phyloP scores from a whole-genome alignment of 2,113 vertebrate genomes.

The Pongo pygmaeus region DNA sequence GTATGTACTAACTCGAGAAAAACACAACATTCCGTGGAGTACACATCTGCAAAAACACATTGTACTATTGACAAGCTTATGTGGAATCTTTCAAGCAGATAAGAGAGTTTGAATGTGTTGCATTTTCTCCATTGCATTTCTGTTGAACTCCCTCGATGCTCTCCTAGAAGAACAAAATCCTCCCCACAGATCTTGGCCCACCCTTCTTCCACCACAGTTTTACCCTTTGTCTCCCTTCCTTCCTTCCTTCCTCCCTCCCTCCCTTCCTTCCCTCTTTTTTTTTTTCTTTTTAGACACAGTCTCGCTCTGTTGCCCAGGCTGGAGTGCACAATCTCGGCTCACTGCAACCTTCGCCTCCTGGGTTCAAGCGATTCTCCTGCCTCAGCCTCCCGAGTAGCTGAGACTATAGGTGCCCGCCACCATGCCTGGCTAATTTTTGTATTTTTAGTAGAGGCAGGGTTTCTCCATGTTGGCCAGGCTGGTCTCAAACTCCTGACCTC shows the following conservation, averaged over 20 bases:
- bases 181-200: neutral
- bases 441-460: too few species aligned
- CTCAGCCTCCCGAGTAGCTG: too few species aligned
- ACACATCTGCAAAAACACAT: neutral
- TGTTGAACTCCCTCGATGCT: neutral
- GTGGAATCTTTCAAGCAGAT: neutral
- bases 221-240: neutral
- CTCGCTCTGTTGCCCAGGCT: too few species aligned
- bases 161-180: neutral
- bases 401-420: too few species aligned
- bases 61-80: neutral
- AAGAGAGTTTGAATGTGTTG: neutral
- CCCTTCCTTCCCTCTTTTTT: too few species aligned
- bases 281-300: too few species aligned
- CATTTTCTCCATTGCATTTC: neutral
- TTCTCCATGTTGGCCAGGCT: too few species aligned
- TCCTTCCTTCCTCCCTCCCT: fast-evolving
- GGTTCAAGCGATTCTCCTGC: too few species aligned
- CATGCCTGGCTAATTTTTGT: too few species aligned
- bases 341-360: too few species aligned
- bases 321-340: too few species aligned
- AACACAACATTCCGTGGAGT: neutral
- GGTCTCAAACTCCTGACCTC: too few species aligned
- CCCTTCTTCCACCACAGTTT: neutral
- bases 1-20: slow-evolving; percentile 80